These are phyloP conservation scores for Crotalus viridis DNA, from an alignment of 2,113 vertebrate genomes.

Conservation along the genomic window DNA sequence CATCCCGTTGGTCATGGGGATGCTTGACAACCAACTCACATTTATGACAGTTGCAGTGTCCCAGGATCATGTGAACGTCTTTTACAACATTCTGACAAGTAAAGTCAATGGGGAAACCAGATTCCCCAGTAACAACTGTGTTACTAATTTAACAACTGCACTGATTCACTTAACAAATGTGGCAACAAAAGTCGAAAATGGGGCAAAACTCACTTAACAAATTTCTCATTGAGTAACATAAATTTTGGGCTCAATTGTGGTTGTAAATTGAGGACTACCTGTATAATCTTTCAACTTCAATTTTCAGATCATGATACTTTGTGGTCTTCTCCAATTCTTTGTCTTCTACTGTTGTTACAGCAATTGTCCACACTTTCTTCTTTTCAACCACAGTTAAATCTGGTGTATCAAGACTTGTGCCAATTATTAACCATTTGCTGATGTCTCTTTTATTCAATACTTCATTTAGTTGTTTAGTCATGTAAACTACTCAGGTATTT, in stretches of 20 bases:
- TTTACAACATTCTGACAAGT: neutral
- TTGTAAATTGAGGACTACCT: neutral
- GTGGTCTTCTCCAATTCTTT: no score
- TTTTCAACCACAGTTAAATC: no score
- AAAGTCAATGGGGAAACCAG: neutral
- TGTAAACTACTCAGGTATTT: neutral
- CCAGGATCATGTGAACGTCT: neutral
- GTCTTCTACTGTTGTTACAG: no score
- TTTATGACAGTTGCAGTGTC: neutral
- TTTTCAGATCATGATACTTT: neutral
- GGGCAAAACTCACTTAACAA: neutral
- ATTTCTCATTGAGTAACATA: neutral
- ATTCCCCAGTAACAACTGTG: neutral
- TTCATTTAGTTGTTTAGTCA: neutral
- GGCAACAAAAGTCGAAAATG: neutral
- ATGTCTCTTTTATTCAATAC: neutral
- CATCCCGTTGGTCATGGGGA: neutral
- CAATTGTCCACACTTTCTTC: no score
- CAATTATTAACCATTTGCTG: neutral
- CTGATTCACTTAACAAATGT: neutral
- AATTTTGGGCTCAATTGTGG: neutral
- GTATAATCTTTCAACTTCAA: neutral
- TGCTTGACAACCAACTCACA: neutral
- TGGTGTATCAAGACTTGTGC: neutral
- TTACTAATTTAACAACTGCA: neutral